phyloP scores from a whole-genome alignment of 1,140 invertebrate species.

The Diplogasteroides magnus region DNA sequence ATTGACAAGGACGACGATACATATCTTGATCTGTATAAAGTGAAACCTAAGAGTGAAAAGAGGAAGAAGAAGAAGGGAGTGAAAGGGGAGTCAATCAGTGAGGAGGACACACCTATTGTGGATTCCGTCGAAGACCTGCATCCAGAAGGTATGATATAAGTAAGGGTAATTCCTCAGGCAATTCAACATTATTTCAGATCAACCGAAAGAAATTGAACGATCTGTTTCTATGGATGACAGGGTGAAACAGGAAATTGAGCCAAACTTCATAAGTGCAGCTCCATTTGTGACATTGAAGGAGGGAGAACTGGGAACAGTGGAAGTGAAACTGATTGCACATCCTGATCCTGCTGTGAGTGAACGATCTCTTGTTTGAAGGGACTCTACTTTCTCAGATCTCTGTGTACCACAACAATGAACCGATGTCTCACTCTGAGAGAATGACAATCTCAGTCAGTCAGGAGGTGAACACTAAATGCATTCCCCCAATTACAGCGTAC shows the following conservation, averaged over 20 bases:
- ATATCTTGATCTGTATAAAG: neutral
- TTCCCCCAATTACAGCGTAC: neutral
- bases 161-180: no score
- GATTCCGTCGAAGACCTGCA: no score
- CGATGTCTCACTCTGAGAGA: neutral
- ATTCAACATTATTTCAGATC: no score
- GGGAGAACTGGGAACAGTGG: neutral
- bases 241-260: no score
- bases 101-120: no score
- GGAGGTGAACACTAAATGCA: neutral
- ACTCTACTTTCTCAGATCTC: slow-evolving; percentile 7
- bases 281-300: neutral
- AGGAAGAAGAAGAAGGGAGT: neutral
- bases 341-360: slow-evolving; percentile 10
- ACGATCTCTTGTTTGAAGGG: neutral
- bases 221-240: no score
- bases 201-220: no score
- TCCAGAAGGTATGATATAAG: no score
- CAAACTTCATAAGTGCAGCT: no score
- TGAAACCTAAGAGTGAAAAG: neutral
- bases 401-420: slow-evolving; percentile 9
- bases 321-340: slow-evolving; percentile 12
- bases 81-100: neutral
- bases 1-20: slow-evolving; percentile 1
- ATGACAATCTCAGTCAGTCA: slow-evolving; percentile 3